Conservation (phyloP, 2,888 invertebrate species). For the Eristalis tenax region DNA sequence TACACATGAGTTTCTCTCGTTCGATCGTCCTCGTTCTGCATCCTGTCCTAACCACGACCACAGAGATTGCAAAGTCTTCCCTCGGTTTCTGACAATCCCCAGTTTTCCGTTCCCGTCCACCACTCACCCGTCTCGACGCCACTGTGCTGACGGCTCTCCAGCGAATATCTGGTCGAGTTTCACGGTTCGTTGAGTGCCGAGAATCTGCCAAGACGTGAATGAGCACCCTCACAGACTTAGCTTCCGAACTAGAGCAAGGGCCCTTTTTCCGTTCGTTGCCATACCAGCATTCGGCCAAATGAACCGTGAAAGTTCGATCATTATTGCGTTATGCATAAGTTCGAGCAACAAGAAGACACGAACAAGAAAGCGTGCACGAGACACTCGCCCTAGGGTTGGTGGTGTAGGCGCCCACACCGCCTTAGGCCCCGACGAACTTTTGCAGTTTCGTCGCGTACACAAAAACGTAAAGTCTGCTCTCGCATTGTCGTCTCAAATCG, state of each 20-base stretch:
- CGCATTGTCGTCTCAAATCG: slow-evolving; percentile 2
- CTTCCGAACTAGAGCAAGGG: background rate
- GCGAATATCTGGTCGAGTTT: background rate
- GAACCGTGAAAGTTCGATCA: slow-evolving; percentile 34
- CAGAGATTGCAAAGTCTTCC: too few species aligned
- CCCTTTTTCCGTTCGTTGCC: background rate
- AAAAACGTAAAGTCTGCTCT: slow-evolving; percentile 45
- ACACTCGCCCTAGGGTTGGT: background rate
- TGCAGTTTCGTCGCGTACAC: slow-evolving; percentile 65
- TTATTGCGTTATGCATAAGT: background rate
- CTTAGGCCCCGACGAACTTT: slow-evolving; percentile 5
- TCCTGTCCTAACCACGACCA: too few species aligned
- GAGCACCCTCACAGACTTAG: background rate
- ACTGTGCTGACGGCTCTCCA: background rate
- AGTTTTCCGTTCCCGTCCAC: background rate
- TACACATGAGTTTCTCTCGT: too few species aligned
- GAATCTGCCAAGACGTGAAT: slow-evolving; percentile 1
- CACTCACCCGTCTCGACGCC: background rate
- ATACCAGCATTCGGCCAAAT: slow-evolving; percentile 42
- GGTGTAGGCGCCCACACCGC: slow-evolving; percentile 13
- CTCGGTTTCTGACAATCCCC: too few species aligned
- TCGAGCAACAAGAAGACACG: background rate
- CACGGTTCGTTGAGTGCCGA: background rate
- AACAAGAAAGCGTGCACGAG: background rate
- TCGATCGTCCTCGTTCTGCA: too few species aligned